Conservation (phyloP, 2,888 invertebrate genomes). For the Glomeris marginata region DNA sequence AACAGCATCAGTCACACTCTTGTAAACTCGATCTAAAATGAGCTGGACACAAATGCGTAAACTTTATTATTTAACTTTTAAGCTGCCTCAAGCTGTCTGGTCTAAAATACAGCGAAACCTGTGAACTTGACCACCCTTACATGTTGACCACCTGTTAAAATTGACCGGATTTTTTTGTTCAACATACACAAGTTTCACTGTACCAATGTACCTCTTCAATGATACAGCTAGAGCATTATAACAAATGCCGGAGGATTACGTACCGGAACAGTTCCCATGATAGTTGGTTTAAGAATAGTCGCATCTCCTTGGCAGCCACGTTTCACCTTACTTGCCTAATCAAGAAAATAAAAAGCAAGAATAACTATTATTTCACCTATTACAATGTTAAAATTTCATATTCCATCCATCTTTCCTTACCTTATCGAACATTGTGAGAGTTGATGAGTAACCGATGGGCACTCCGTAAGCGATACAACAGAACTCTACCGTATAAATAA, state of each 20-base stretch:
- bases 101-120: no score
- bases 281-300: slow-evolving; percentile 73
- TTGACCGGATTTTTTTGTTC: no score
- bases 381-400: no score
- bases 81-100: not conserved
- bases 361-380: no score
- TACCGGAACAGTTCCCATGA: slow-evolving; percentile 92
- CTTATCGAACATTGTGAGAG: slow-evolving; percentile 52
- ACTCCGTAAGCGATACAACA: slow-evolving; percentile 71
- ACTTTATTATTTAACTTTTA: not conserved
- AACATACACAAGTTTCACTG: no score
- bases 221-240: not conserved
- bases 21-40: slow-evolving; percentile 93
- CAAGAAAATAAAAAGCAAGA: no score
- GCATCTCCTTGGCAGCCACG: slow-evolving; percentile 90
- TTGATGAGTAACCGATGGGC: slow-evolving; percentile 90
- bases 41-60: slow-evolving; percentile 40
- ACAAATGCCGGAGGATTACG: no score
- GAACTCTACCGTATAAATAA: slow-evolving; percentile 34
- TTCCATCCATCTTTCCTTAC: no score
- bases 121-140: no score
- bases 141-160: no score
- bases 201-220: not conserved
- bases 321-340: slow-evolving; percentile 91
- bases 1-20: slow-evolving; percentile 90